These are phyloP conservation scores for Centropristis striata DNA, from an alignment of 2,113 vertebrate genomes.

Conservation along the genomic window DNA sequence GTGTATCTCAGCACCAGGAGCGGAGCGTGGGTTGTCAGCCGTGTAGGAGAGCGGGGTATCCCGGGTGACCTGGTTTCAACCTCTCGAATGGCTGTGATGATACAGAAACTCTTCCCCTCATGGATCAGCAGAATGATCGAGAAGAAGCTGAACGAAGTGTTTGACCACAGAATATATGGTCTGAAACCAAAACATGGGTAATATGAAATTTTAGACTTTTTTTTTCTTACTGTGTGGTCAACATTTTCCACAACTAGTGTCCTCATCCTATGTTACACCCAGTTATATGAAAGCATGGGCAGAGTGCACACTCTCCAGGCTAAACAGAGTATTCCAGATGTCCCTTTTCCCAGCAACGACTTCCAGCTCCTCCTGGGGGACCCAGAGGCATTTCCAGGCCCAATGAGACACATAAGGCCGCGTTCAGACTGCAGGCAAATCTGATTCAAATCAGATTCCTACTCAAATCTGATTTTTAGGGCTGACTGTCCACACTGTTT, in stretches of 20 bases:
- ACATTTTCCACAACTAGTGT: not conserved
- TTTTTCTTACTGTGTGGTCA: not conserved
- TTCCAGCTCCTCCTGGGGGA: too few species aligned
- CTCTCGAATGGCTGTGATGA: slow-evolving; percentile 75
- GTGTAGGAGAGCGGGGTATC: slow-evolving; percentile 82
- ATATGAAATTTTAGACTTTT: not conserved
- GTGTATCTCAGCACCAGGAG: slow-evolving; percentile 92
- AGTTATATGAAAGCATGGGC: not conserved
- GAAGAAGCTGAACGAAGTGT: not conserved
- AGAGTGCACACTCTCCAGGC: too few species aligned
- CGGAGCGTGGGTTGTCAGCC: slow-evolving; percentile 89
- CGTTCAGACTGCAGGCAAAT: too few species aligned
- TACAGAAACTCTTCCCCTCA: slow-evolving; percentile 71
- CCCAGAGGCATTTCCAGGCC: too few species aligned
- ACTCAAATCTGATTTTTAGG: too few species aligned
- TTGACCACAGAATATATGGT: slow-evolving; percentile 19
- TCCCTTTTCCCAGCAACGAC: too few species aligned
- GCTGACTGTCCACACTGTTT: too few species aligned
- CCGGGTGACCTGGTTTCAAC: slow-evolving; percentile 64
- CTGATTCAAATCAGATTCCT: too few species aligned
- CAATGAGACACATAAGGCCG: too few species aligned
- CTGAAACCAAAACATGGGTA: slow-evolving; percentile 37
- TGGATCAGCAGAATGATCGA: slow-evolving; percentile 59
- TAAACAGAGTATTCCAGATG: too few species aligned
- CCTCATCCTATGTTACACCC: too few species aligned